Percentiles rank a stretch among this genome's conserved stretches.
phyloP scores from a whole-genome alignment of 2,888 invertebrate genomes.

The Callyntrura sp. region DNA sequence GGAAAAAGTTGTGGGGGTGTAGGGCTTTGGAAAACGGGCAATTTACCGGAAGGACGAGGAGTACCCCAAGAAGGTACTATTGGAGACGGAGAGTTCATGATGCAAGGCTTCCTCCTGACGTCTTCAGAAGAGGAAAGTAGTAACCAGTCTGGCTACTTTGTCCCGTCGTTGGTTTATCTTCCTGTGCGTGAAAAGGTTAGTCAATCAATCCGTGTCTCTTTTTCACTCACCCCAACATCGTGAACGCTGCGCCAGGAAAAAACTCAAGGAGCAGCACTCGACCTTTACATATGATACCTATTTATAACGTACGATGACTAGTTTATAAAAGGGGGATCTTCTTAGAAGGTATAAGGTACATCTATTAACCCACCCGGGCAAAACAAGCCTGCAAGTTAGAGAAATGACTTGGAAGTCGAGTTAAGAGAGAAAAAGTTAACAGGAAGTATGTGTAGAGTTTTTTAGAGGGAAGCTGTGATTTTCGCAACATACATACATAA shows the following conservation, averaged over 20 bases:
- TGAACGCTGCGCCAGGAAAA: slow-evolving; percentile 59
- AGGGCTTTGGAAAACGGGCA: slow-evolving; percentile 78
- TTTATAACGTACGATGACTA: not conserved
- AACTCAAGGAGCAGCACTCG: slow-evolving; percentile 18
- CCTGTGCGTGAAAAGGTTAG: slow-evolving; percentile 95
- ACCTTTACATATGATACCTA: slow-evolving; percentile 22
- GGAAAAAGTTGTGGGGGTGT: slow-evolving; percentile 32
- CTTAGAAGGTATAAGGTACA: too few species aligned
- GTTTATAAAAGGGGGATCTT: not conserved
- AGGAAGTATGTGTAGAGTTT: not conserved
- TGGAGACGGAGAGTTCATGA: slow-evolving; percentile 88
- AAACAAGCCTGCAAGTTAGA: not conserved
- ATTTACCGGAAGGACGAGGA: slow-evolving; percentile 85
- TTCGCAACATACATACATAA: slow-evolving; percentile 22
- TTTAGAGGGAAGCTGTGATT: slow-evolving; percentile 60
- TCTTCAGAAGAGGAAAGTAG: slow-evolving; percentile 81
- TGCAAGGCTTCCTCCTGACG: slow-evolving; percentile 95
- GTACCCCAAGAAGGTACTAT: slow-evolving; percentile 85
- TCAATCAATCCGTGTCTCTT: slow-evolving; percentile 95
- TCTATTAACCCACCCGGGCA: not conserved
- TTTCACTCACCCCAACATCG: slow-evolving; percentile 95
- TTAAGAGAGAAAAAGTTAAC: not conserved
- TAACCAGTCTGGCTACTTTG: slow-evolving; percentile 88
- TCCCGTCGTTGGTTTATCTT: slow-evolving; percentile 97
- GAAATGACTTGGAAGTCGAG: not conserved